Evolutionary conservation across 2,888 invertebrate species (phyloP), one percentile per base, ranked within the genome.

Genomic region (Brachyptera risi): DNA sequence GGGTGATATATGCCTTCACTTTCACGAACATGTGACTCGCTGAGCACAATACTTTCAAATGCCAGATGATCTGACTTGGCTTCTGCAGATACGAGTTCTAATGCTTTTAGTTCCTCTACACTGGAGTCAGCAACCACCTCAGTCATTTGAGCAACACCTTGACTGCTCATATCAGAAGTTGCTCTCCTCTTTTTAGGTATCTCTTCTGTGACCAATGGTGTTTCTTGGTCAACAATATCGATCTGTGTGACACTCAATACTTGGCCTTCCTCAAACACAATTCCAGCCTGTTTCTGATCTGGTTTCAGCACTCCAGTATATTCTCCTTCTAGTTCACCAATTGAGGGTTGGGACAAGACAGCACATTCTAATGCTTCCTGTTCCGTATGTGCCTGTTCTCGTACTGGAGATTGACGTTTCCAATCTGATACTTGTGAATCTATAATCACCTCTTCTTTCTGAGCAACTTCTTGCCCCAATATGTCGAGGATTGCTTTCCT

Each of bases 11-110:
- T 68, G 37, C 76, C 73, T 75, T 87, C 88, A 66, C 78, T 80
- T 73, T 88, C 87, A 40, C 80, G 77, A 3, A 77, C 70, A 23
- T 82, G 65, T 54, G 80, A 76, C 75, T 85, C 83, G 63, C 79
- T 79, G 65, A 76, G 79, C 67, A 82, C 77, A 40, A 86, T 76
- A 62, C 79, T 82, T 71, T 81, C 79, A 51, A 84, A 76, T 13
- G 81, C 75, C 24, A 79, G 72, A 62, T 78, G 73, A 58, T 81
- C 73, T 54, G 73, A 70, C 57, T 78, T 78, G 15, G 80, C 82
- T 44, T 72, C 74, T 56, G 72, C 71, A 27, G 71, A 68, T 23
- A 70, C 67, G 47, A 68, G 71, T 63, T 72, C 56, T 11, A 56
- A 40, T 5, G 62, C 21, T 24, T 31, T 60, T 9, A 65, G 59